These are phyloP conservation scores for Sanderia malayensis DNA, from an alignment of 30 jellyfish, hydroid and myxozoan species.

Conservation along the genomic window DNA sequence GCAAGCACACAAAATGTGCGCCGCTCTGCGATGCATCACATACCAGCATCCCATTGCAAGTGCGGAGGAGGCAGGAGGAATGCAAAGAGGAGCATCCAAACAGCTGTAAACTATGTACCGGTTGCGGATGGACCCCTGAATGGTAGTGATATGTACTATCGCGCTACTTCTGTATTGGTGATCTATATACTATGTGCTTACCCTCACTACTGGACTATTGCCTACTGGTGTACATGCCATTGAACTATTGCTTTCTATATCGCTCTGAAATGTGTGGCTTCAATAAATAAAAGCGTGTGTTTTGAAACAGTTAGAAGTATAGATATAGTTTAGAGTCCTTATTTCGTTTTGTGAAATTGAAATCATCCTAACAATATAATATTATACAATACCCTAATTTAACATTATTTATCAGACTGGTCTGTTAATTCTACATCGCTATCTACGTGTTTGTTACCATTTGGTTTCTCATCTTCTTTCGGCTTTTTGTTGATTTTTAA, in stretches of 20 bases:
- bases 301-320: too few relatives aligned
- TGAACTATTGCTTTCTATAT: too few relatives aligned
- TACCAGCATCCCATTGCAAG: conserved; percentile 56
- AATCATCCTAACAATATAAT: neutral
- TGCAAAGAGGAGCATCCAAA: conserved; percentile 52
- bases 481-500: conserved; percentile 9
- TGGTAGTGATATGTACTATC: too few relatives aligned
- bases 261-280: too few relatives aligned
- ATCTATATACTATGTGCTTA: too few relatives aligned
- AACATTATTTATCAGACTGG: neutral
- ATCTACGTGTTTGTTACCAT: neutral
- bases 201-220: too few relatives aligned
- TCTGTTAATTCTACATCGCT: neutral
- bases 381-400: neutral
- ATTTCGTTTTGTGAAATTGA: neutral
- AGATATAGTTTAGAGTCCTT: too few relatives aligned
- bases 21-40: conserved; percentile 86
- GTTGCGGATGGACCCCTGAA: conserved; percentile 90
- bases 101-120: conserved; percentile 54
- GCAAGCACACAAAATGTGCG: conserved; percentile 67
- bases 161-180: too few relatives aligned
- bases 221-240: too few relatives aligned
- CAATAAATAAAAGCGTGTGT: too few relatives aligned
- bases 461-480: neutral
- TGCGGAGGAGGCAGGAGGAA: conserved; percentile 46